Evolutionary conservation across 2,113 vertebrate genomes (phyloP), one percentile per base, ranked within the genome.

Genomic region (Apus apus): DNA sequence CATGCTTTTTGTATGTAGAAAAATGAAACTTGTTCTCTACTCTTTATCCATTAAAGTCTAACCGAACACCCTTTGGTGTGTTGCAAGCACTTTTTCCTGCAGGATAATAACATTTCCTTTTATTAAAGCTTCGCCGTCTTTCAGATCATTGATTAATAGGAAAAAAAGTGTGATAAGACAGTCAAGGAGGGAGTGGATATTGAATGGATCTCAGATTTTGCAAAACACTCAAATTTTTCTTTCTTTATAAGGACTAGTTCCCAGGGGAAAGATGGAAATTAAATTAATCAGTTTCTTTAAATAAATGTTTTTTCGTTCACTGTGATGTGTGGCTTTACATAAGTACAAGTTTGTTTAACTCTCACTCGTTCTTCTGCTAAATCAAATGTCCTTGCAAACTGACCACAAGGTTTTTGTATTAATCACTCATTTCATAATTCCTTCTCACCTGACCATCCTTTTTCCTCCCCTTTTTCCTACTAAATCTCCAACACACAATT

Each of bases 81-180:
- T 71, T 94, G 23, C 66, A 82, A 85, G 30, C 29, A 72, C 48
- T 93, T 95, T 57, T 93, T 68, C 58, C 81, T 91, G 34, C 38
- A 94, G 38, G 93, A 75, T 72, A 91, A 84, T 68, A 89, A 48
- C 15, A n/a, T 79, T 90, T 64, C 30, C 27, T 94, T 78, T 67
- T 29, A 85, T 76, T 91, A 95, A 89, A 93, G 11, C 9, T 56
- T 89, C 36, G 29, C 38, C 0, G 0, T 60, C 29, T 72, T 76
- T 76, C 45, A 90, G 45, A 25, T 83, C 38, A 85, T 85, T 85
- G 85, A 94, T 90, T 73, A 94, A 65, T n/a, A 85, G 50, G 21
- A 34, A 72, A 86, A 86, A 85, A 83, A 75, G 20, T 57, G 45
- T 65, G 62, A 72, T 40, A 66, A 67, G 78, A 70, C 6, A 15